Percentiles rank a stretch among this genome's conserved stretches.
Evolutionary conservation across 2,888 invertebrate genomes (phyloP).

Genomic region (Alitta virens): DNA sequence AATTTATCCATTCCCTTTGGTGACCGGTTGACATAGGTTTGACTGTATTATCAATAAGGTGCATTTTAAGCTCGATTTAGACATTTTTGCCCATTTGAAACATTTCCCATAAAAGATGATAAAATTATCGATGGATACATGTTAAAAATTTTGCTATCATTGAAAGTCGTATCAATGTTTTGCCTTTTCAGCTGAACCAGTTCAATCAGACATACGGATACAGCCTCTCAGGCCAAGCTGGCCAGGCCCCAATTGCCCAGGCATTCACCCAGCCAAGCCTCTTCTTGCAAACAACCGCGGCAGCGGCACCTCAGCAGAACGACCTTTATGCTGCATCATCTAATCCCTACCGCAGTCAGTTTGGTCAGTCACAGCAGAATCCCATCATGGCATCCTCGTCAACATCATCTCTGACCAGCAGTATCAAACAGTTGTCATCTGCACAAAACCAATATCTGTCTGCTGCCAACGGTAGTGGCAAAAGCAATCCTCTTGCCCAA

Average conservation of each 20-base stretch:
- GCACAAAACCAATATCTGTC: constrained; percentile 20
- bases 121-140: no score
- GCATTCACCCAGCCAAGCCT: constrained; percentile 54
- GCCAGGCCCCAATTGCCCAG: constrained; percentile 16
- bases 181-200: constrained; percentile 11
- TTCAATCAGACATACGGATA: constrained; percentile 26
- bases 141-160: no score
- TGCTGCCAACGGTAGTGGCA: constrained; percentile 16
- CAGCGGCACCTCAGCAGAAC: constrained; percentile 63
- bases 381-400: constrained; percentile 82
- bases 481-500: constrained; percentile 25
- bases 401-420: constrained; percentile 85
- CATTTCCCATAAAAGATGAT: no score
- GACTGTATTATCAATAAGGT: no score
- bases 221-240: constrained; percentile 21
- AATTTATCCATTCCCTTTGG: no score
- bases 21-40: no score
- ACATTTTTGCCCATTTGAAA: no score
- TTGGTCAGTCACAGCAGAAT: constrained; percentile 56
- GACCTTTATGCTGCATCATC: constrained; percentile 63
- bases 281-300: constrained; percentile 64
- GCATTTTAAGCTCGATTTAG: no score
- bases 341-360: constrained; percentile 22
- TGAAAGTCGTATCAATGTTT: no score
- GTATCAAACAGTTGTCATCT: constrained; percentile 64